A percentile compares a stretch with the other conserved stretches of the same genome.
Conservation (phyloP, 2,113 vertebrate species). For the Clarias gariepinus region DNA sequence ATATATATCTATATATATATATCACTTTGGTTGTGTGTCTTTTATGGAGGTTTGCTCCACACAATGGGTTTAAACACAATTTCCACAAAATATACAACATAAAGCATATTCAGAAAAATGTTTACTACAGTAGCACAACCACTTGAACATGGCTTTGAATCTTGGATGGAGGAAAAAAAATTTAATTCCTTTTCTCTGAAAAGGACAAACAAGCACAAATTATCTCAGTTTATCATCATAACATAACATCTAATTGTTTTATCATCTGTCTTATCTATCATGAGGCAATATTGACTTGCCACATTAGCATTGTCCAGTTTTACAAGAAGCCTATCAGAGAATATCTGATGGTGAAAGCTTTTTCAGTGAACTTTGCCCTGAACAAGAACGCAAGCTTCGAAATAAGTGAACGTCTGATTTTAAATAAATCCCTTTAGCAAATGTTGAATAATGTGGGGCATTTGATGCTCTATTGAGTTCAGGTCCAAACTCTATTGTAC, state of each 20-base stretch:
- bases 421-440: too few relatives aligned
- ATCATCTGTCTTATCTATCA: slow-evolving; percentile 13
- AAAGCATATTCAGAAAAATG: background rate
- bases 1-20: background rate
- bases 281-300: background rate
- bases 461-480: too few relatives aligned
- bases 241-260: too few relatives aligned
- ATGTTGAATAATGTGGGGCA: too few relatives aligned
- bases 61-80: background rate
- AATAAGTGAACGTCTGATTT: background rate
- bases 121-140: background rate
- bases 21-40: background rate
- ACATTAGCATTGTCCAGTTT: background rate
- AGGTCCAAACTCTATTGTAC: too few relatives aligned
- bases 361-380: slow-evolving; percentile 36
- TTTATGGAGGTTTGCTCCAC: background rate
- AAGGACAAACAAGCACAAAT: background rate
- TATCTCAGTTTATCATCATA: background rate
- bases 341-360: slow-evolving; percentile 27
- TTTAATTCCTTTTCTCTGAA: background rate
- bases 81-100: background rate
- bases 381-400: background rate
- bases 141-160: background rate
- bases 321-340: slow-evolving; percentile 28
- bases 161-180: background rate